phyloP scores from a whole-genome alignment of 2,888 invertebrate species.

The Cheilosia grossa region DNA sequence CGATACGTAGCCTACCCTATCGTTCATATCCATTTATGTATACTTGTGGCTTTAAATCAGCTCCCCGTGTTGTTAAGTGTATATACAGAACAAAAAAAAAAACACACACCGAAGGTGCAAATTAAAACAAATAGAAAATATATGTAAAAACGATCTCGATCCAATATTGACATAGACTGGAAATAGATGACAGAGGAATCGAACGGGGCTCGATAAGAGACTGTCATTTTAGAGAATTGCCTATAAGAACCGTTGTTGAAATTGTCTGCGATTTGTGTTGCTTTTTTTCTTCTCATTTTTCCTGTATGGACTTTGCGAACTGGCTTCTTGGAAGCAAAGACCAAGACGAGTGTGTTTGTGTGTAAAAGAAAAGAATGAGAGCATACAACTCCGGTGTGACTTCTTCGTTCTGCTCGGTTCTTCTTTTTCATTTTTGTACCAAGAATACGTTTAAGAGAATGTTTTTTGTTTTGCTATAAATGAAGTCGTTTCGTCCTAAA shows the following conservation, averaged over 20 bases:
- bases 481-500: conserved; percentile 57
- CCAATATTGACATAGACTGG: conserved; percentile 56
- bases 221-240: conserved; percentile 32
- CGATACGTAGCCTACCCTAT: conserved; percentile 21
- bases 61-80: conserved; percentile 37
- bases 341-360: conserved; percentile 39
- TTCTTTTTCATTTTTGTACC: conserved; percentile 33
- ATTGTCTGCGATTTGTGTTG: conserved; percentile 34
- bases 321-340: conserved; percentile 54
- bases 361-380: conserved; percentile 55
- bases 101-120: conserved; percentile 32
- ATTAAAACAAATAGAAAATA: conserved; percentile 41
- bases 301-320: conserved; percentile 42
- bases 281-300: background rate
- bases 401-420: conserved; percentile 38
- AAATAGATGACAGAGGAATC: conserved; percentile 34
- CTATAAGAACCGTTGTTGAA: conserved; percentile 29
- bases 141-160: conserved; percentile 27
- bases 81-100: conserved; percentile 10
- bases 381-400: conserved; percentile 44
- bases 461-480: conserved; percentile 50
- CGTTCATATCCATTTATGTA: background rate
- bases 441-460: conserved; percentile 40
- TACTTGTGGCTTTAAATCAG: conserved; percentile 21
- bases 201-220: conserved; percentile 43